Conservation (phyloP, 2,113 vertebrate genomes). For the Ibidorhyncha struthersii region DNA sequence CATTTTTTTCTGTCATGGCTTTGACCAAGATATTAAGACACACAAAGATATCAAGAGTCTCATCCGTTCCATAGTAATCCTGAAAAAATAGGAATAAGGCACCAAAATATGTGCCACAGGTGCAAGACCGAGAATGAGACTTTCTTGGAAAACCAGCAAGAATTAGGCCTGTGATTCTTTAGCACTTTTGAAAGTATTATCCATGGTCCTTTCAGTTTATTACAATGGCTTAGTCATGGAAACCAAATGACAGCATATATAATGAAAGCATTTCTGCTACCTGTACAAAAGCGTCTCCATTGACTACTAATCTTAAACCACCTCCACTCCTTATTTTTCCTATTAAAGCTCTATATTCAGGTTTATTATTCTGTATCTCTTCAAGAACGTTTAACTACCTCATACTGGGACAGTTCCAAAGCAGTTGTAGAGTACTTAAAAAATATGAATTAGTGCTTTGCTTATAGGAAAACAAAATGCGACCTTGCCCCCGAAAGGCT, state of each 20-base stretch:
- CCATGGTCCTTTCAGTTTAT: background rate
- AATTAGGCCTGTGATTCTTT: background rate
- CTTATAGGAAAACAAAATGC: background rate
- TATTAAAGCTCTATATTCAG: background rate
- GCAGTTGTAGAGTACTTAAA: background rate
- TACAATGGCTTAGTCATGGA: background rate
- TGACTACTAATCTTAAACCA: slow-evolving; percentile 1
- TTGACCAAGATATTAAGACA: background rate
- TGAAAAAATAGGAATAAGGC: background rate
- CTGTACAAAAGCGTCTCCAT: background rate
- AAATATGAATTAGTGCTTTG: background rate
- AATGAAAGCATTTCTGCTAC: background rate
- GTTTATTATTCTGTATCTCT: background rate
- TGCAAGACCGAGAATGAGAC: background rate
- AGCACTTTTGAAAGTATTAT: background rate
- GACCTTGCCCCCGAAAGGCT: background rate
- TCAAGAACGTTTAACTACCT: background rate
- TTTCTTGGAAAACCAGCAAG: background rate
- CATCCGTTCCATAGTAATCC: background rate
- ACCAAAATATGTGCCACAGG: background rate
- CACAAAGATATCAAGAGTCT: background rate
- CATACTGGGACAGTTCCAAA: background rate
- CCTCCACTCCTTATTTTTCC: background rate
- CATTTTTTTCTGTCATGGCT: background rate
- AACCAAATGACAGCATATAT: background rate